Evolutionary conservation across 2,888 invertebrate genomes (phyloP).

Genomic region (Agelastica alni): DNA sequence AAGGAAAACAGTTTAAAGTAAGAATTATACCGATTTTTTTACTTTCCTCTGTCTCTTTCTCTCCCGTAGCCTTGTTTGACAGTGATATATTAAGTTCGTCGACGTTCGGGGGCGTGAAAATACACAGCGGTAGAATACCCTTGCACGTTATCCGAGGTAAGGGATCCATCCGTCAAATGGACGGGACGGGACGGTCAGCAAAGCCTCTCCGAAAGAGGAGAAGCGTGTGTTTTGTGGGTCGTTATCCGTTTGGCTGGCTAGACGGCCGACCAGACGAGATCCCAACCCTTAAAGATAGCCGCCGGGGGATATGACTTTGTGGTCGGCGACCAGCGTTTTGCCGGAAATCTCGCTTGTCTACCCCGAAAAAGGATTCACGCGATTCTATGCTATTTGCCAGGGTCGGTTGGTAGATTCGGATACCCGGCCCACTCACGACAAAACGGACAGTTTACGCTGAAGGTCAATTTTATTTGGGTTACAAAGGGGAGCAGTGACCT

Average conservation of each 20-base stretch:
- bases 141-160: slow-evolving; percentile 49
- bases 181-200: slow-evolving; percentile 34
- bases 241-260: slow-evolving; percentile 44
- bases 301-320: slow-evolving; percentile 51
- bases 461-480: slow-evolving; percentile 47
- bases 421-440: background rate
- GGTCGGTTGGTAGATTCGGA: slow-evolving; percentile 6
- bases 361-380: slow-evolving; percentile 51
- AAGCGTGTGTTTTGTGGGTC: slow-evolving; percentile 33
- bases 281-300: slow-evolving; percentile 41
- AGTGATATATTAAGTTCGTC: slow-evolving; percentile 39
- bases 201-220: slow-evolving; percentile 37
- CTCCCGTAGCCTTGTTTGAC: slow-evolving; percentile 32
- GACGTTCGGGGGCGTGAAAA: slow-evolving; percentile 40
- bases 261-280: slow-evolving; percentile 48
- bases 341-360: slow-evolving; percentile 48
- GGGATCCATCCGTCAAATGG: slow-evolving; percentile 44
- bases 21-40: too few species aligned
- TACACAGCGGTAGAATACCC: slow-evolving; percentile 35
- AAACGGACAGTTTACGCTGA: slow-evolving; percentile 28
- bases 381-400: slow-evolving; percentile 31
- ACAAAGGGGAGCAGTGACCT: slow-evolving; percentile 34
- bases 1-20: too few species aligned
- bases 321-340: slow-evolving; percentile 39
- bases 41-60: slow-evolving; percentile 12